These are phyloP conservation scores for Melitaea athalia DNA, from an alignment of 2,888 invertebrate genomes.

Conservation along the genomic window DNA sequence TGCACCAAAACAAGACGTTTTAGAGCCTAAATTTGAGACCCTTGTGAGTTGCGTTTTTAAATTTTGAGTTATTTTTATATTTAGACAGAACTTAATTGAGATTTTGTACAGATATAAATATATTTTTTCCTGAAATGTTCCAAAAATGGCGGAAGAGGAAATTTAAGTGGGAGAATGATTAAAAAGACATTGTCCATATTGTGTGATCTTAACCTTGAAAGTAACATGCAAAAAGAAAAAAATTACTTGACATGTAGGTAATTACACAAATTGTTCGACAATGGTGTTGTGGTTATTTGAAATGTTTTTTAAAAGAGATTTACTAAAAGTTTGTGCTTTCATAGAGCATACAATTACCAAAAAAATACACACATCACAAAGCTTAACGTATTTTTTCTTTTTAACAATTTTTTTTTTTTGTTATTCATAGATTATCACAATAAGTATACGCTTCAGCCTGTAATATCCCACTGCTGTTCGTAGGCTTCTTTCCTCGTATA, in stretches of 20 bases:
- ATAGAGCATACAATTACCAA: too few species aligned
- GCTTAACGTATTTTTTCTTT: too few species aligned
- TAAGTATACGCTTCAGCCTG: too few species aligned
- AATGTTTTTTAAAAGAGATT: not conserved
- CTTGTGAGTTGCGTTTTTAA: slow-evolving; percentile 55
- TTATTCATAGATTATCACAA: too few species aligned
- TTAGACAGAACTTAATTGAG: not conserved
- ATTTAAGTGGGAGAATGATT: slow-evolving; percentile 5
- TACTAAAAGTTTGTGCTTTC: not conserved
- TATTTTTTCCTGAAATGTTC: not conserved
- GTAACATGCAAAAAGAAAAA: not conserved
- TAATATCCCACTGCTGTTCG: too few species aligned
- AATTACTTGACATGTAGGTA: not conserved
- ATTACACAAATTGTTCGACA: not conserved
- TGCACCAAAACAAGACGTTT: slow-evolving; percentile 53
- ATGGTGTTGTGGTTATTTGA: not conserved
- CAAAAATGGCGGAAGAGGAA: slow-evolving; percentile 1
- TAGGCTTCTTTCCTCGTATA: too few species aligned
- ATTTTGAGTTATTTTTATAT: slow-evolving; percentile 10
- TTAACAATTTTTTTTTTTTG: too few species aligned
- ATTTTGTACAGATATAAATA: not conserved
- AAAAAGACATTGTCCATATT: slow-evolving; percentile 18
- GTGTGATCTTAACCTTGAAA: slow-evolving; percentile 25
- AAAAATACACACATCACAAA: too few species aligned
- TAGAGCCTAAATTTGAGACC: slow-evolving; percentile 58